These are phyloP conservation scores for Cepphus grylle DNA, from an alignment of 2,113 vertebrate species.

Conservation along the genomic window DNA sequence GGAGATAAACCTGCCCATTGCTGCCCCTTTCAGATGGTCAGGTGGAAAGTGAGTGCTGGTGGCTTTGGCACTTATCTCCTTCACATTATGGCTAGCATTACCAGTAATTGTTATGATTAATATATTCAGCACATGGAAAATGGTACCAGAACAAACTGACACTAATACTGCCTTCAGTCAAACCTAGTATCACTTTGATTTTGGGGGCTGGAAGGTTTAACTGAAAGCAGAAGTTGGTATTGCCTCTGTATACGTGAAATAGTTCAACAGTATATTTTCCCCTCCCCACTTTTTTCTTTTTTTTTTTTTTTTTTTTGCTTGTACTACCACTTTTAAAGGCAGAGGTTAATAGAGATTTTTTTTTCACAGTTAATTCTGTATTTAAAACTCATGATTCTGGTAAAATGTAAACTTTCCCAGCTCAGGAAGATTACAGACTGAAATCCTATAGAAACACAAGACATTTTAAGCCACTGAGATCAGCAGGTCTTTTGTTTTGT, in stretches of 20 bases:
- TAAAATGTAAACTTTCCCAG: not conserved
- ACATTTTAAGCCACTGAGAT: not conserved
- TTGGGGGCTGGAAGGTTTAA: not conserved
- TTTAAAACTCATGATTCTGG: not conserved
- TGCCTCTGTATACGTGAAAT: not conserved
- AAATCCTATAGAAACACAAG: not conserved
- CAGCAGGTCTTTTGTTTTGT: not conserved
- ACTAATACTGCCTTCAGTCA: not conserved
- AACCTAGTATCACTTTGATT: not conserved
- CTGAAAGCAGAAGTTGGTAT: not conserved
- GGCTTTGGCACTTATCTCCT: not conserved
- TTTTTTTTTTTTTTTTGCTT: not conserved
- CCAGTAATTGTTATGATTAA: not conserved
- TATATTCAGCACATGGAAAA: not conserved
- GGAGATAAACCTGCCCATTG: not conserved
- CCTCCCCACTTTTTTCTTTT: no score
- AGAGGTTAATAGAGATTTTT: not conserved
- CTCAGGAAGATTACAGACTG: not conserved
- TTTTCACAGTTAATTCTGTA: not conserved
- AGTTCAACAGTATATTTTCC: not conserved
- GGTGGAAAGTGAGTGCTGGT: not conserved
- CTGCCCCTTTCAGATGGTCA: not conserved
- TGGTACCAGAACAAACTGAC: not conserved
- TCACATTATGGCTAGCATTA: not conserved
- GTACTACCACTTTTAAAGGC: not conserved